phyloP scores from a whole-genome alignment of 1,140 invertebrate genomes.

The Onthophagus taurus region DNA sequence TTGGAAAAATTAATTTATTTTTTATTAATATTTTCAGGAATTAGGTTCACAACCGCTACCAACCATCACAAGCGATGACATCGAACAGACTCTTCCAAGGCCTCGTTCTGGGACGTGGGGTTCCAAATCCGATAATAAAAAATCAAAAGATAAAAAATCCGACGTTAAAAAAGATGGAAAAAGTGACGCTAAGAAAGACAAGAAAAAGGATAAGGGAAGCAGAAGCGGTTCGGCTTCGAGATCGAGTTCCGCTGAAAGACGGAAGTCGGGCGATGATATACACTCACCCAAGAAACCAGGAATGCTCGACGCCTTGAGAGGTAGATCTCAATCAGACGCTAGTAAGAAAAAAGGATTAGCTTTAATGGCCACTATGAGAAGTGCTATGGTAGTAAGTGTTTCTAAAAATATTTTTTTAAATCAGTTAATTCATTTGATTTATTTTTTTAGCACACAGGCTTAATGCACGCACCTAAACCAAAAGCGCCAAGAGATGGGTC shows the following conservation, averaged over 20 bases:
- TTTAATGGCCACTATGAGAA: conserved; percentile 72
- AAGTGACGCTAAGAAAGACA: conserved; percentile 16
- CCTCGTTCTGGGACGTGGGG: conserved; percentile 51
- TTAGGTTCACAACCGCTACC: conserved; percentile 55
- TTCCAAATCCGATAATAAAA: conserved; percentile 42
- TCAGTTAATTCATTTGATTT: conserved; percentile 8
- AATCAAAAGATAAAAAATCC: conserved; percentile 21
- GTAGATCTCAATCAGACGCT: conserved; percentile 69
- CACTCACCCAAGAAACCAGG: conserved; percentile 51
- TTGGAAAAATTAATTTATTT: no score
- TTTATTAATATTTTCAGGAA: conserved; percentile 45
- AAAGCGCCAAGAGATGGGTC: conserved; percentile 50
- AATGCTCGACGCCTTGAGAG: conserved; percentile 79
- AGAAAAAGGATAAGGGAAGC: conserved; percentile 34
- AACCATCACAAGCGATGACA: conserved; percentile 39
- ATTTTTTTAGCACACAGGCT: conserved; percentile 41
- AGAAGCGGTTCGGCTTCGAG: conserved; percentile 44
- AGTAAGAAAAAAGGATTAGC: conserved; percentile 52
- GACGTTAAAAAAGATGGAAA: conserved; percentile 23
- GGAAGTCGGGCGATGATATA: conserved; percentile 46
- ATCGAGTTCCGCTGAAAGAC: conserved; percentile 52
- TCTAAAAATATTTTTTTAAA: no score
- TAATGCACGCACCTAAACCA: conserved; percentile 27
- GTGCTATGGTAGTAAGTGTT: no score
- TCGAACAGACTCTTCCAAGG: conserved; percentile 25